A percentile compares a stretch with the other conserved stretches of the same genome.
These are phyloP conservation scores for Euura lappo DNA, from an alignment of 1,140 invertebrate species.

Conservation along the genomic window DNA sequence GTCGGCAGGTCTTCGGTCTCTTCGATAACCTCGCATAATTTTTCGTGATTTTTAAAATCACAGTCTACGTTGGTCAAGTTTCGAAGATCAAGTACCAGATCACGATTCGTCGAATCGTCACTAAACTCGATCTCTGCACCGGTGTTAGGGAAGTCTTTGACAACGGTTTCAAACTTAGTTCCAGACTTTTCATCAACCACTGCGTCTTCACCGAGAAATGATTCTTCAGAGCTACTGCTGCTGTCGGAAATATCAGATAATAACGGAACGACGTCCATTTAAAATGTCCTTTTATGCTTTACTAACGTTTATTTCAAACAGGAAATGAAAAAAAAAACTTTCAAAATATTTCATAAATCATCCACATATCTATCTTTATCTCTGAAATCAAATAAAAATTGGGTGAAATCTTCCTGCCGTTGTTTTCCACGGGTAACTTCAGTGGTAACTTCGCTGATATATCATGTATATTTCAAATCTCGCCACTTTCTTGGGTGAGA, in stretches of 20 bases:
- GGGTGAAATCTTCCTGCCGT: no score
- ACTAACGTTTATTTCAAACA: no score
- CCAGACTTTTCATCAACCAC: not conserved
- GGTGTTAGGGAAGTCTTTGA: not conserved
- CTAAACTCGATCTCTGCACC: not conserved
- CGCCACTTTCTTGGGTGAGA: no score
- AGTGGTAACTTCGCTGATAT: no score
- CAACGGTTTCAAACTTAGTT: not conserved
- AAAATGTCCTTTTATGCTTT: not conserved
- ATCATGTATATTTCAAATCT: no score
- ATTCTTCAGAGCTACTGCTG: not conserved
- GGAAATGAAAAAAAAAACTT: no score
- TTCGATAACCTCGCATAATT: conserved; percentile 31
- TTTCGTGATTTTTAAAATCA: conserved; percentile 18
- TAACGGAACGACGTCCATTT: not conserved
- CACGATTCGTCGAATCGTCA: not conserved
- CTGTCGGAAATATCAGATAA: not conserved
- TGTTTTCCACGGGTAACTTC: no score
- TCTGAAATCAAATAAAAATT: no score
- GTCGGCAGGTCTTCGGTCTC: conserved; percentile 24
- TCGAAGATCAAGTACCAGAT: conserved; percentile 25
- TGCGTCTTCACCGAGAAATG: not conserved
- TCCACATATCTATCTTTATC: no score
- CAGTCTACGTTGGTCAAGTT: conserved; percentile 12
- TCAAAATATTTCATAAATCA: no score